phyloP scores from a whole-genome alignment of 2,797 vertebrate genomes.

The Galagoides demidoff region DNA sequence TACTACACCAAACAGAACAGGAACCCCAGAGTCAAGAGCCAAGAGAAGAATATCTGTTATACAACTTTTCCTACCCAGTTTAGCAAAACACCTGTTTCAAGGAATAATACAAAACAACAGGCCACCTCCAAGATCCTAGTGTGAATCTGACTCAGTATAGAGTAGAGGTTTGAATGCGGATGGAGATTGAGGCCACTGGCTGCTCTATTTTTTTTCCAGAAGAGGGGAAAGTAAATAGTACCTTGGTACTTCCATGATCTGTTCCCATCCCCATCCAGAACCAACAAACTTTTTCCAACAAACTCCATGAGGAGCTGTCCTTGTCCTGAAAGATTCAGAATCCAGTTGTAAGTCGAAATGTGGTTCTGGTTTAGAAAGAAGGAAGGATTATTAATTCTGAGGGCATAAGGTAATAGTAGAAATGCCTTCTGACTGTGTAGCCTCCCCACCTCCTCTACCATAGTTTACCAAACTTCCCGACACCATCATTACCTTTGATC shows the following conservation, averaged over 20 bases:
- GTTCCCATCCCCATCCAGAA: not conserved
- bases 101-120: slow-evolving; percentile 72
- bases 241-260: not conserved
- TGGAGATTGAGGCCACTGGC: not conserved
- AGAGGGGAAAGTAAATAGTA: not conserved
- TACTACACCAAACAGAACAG: slow-evolving; percentile 25
- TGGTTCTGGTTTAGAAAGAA: slow-evolving; percentile 44
- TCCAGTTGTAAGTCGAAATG: not conserved
- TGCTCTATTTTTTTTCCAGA: not conserved
- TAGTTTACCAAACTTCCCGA: not conserved
- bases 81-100: slow-evolving; percentile 67
- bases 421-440: not conserved
- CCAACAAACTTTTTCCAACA: not conserved
- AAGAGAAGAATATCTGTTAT: slow-evolving; percentile 68
- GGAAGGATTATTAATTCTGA: not conserved
- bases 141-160: slow-evolving; percentile 45
- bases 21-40: slow-evolving; percentile 64
- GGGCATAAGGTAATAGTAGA: not conserved
- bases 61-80: slow-evolving; percentile 71
- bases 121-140: slow-evolving; percentile 62
- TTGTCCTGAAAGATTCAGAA: slow-evolving; percentile 33
- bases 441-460: not conserved
- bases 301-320: not conserved
- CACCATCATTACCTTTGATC: not conserved
- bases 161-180: not conserved